Base-by-base conservation (phyloP, 2,888 invertebrate species). In the Caprella mutica region DNA sequence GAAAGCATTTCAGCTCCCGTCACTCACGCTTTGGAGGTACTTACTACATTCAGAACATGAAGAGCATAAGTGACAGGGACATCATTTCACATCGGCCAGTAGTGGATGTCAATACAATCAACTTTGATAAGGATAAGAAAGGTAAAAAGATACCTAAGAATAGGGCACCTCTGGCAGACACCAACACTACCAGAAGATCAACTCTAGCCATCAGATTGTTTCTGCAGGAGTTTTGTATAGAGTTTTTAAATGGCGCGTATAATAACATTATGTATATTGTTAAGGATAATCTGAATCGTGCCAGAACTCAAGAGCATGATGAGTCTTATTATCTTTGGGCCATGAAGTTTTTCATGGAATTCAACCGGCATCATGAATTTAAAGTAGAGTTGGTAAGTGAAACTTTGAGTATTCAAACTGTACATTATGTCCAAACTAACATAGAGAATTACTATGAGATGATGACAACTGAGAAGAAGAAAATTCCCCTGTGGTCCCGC, bases 11-110 rank as follows among this genome's bases (percentile, higher is more conserved):
- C 19, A 42, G 58, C 21, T 53, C 57, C 29, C 52, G 93, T 68
- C 92, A 92, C 75, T 91, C 93, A 1, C 81, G 88, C 65, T 96
- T 96, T 72, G 91, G 92, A 30, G 94, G 96, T 52, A 92, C 93
- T 8, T 97, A 84, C 75, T 84, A 87, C 0, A 81, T 97, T 19
- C 82, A 86, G 72, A 91, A 94, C 71, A 82, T 96, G 80, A 93
- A 93, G 74, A 90, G 94, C 23, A 84, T 94, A 70, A 85, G 87
- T 66, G 78, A 91, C 65, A 52, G 85, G 69, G 87, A 92, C 69
- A 76, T 91, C 59, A 86, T 96, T 68, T 86, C 85, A 70, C 86
- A 93, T 72, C 90, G 89, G 72, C 85, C 91, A 2, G 75, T 91
- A 54, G 81, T 81, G 68, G 84, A 85, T 70, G 79, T 87, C 58